A percentile compares a stretch with the other conserved stretches of the same genome.
Evolutionary conservation across 2,888 invertebrate species (phyloP).

Genomic region (Creontiades dilutus): DNA sequence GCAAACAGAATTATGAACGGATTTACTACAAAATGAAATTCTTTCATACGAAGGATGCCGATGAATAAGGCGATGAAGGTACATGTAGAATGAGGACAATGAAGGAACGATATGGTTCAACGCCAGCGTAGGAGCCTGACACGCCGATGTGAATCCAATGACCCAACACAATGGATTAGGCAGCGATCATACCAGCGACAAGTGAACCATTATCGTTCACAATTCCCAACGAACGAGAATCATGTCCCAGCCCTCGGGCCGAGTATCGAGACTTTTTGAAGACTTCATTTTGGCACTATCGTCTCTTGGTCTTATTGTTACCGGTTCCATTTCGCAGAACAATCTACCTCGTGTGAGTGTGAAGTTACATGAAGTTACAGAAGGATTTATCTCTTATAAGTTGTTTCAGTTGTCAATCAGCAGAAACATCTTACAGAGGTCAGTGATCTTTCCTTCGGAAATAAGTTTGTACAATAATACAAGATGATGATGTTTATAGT

Average conservation of each 20-base stretch:
- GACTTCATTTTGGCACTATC: constrained; percentile 36
- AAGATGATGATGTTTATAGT: not conserved
- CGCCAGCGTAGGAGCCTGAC: constrained; percentile 11
- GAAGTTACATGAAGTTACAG: not conserved
- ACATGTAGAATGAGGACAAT: not conserved
- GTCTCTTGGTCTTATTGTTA: not conserved
- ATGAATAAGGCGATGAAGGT: not conserved
- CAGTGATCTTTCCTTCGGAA: too few relatives aligned
- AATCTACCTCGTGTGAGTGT: not conserved
- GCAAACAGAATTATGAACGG: too few relatives aligned
- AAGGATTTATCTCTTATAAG: not conserved
- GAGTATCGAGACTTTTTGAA: constrained; percentile 22
- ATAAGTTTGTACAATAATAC: not conserved
- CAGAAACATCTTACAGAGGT: too few relatives aligned
- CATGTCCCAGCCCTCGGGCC: constrained; percentile 3
- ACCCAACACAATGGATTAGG: constrained; percentile 57
- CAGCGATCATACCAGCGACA: constrained; percentile 29
- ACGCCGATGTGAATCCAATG: constrained; percentile 50
- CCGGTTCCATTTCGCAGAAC: constrained; percentile 1
- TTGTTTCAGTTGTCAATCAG: not conserved
- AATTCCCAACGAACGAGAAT: not conserved
- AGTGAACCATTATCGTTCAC: constrained; percentile 50
- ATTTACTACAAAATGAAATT: not conserved
- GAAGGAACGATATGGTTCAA: constrained; percentile 47
- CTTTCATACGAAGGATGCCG: not conserved